phyloP scores from a whole-genome alignment of 2,113 vertebrate species.

The Sus scrofa region DNA sequence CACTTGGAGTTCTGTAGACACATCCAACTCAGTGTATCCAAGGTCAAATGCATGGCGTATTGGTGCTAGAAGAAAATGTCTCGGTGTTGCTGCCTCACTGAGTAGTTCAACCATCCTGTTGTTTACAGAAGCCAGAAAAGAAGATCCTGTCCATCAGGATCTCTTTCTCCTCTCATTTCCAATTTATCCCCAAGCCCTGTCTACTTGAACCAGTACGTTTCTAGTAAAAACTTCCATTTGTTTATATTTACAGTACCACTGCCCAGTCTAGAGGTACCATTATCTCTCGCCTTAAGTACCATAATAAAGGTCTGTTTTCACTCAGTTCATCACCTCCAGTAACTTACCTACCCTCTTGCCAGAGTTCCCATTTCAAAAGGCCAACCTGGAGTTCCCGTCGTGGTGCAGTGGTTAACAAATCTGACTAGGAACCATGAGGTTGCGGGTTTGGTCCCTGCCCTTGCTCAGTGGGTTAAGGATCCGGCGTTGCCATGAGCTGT shows the following conservation, averaged over 20 bases:
- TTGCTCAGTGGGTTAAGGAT: no score
- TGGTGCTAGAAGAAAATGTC: background rate
- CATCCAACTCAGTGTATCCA: background rate
- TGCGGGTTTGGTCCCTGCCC: no score
- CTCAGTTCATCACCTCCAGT: background rate
- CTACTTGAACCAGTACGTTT: background rate
- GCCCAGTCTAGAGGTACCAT: background rate
- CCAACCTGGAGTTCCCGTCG: no score
- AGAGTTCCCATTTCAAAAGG: background rate
- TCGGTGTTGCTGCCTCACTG: background rate
- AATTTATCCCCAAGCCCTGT: background rate
- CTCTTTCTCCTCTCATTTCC: background rate
- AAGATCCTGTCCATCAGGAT: background rate
- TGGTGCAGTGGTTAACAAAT: no score
- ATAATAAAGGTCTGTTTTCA: background rate
- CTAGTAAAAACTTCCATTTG: background rate
- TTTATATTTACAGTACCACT: background rate
- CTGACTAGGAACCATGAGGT: no score
- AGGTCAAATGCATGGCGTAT: background rate
- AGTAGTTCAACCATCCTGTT: background rate
- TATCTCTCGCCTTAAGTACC: background rate
- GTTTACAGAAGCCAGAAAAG: background rate
- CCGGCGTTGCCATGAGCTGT: no score
- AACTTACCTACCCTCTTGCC: background rate
- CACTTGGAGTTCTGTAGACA: background rate